Evolutionary conservation across 1,140 invertebrate species (phyloP), one percentile per base, ranked within the genome.

Genomic region (Drosophila burlai): DNA sequence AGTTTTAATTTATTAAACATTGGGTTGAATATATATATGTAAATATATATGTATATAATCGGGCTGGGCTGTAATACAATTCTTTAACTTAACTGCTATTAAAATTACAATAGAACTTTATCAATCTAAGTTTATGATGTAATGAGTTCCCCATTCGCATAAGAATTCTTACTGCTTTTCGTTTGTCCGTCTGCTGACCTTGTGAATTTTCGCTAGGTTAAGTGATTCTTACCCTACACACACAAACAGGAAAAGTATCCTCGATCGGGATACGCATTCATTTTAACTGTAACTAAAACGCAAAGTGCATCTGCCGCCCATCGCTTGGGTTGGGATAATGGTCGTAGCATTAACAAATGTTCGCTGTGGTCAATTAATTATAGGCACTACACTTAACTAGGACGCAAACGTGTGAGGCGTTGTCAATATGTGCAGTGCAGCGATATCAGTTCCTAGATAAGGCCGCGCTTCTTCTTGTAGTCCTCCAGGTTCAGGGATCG

Each of bases 381-480:
- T 34, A 49, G 67, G 45, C 66, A 73, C 76, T 80, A 63, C 71
- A 76, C 83, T 78, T 71, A 76, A 50, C 81, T 78, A 84, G 54
- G 59, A 68, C 61, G 52, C 47, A 47, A 69, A 66, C 67, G 46
- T 47, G 72, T 54, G 57, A 80, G 47, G 74, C 66, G 42, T 42
- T 62, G 66, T 72, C 45, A 58, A 58, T 71, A 63, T 66, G 50
- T 73, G 46, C 42, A 57, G 26, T 31, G 16, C 15, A 26, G 13
- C 52, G 40, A 36, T 34, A 26, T 47, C 15, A 18, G 45, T 61
- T 74, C 26, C 74, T 95, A 98, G 93, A 99, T 99, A 54, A 99
- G 95, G 59, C 98, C 98, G 75, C 98, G 95, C 92, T 98, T 97
- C 94, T 99, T 99, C 94, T 99, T 99, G 93, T 99, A 99, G 92